Evolutionary conservation across 2,888 invertebrate genomes (phyloP).

Genomic region (Ischnura elegans): DNA sequence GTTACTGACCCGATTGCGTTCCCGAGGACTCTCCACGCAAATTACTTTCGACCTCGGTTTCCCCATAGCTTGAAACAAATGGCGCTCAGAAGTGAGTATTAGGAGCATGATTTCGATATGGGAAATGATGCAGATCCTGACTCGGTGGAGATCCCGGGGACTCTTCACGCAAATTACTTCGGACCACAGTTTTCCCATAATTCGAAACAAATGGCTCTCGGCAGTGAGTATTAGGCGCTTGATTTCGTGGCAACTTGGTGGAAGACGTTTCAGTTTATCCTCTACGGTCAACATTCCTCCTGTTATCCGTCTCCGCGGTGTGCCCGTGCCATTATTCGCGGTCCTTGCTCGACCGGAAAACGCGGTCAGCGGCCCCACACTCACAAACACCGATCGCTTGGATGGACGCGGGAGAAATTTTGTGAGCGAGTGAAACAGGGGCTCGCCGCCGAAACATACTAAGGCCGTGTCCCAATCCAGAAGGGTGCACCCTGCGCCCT

Average conservation of each 20-base stretch:
- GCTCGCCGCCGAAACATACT: too few species aligned
- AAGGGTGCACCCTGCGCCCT: too few species aligned
- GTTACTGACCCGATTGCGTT: too few species aligned
- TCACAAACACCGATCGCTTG: not conserved
- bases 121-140: too few species aligned
- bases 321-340: not conserved
- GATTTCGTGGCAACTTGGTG: not conserved
- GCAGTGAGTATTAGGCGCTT: not conserved
- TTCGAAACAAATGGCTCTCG: not conserved
- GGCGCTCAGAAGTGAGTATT: not conserved
- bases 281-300: not conserved
- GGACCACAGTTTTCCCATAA: not conserved
- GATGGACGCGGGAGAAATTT: not conserved
- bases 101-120: not conserved
- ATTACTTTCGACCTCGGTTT: not conserved
- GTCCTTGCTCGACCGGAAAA: not conserved
- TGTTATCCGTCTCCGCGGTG: not conserved
- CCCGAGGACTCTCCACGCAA: too few species aligned
- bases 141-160: too few species aligned
- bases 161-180: too few species aligned
- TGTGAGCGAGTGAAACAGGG: too few species aligned
- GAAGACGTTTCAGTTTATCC: not conserved
- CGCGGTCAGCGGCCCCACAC: not conserved
- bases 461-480: too few species aligned
- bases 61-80: not conserved